Conservation (phyloP, 2,113 vertebrate species). For the Colius striatus region DNA sequence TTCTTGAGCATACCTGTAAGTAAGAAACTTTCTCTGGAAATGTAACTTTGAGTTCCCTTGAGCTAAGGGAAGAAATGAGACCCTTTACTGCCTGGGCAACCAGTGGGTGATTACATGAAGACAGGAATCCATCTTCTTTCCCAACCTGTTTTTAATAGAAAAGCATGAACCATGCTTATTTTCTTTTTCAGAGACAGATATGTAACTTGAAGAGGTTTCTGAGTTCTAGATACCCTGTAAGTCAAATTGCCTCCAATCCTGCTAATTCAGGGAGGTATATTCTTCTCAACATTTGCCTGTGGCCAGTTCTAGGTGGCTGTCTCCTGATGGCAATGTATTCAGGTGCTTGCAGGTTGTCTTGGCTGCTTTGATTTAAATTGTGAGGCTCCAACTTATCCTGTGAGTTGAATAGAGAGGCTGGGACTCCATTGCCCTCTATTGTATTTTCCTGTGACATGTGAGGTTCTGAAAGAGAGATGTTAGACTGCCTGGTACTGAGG, state of each 20-base stretch:
- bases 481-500: background rate
- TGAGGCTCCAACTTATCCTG: background rate
- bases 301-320: background rate
- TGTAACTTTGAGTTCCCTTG: background rate
- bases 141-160: background rate
- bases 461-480: background rate
- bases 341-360: background rate
- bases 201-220: background rate
- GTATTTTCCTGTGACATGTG: background rate
- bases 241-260: background rate
- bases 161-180: background rate
- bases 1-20: background rate
- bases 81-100: background rate
- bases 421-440: background rate
- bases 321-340: background rate
- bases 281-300: background rate
- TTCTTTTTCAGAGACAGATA: background rate
- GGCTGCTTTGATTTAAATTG: background rate
- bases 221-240: background rate
- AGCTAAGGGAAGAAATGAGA: background rate
- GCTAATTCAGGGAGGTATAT: no score
- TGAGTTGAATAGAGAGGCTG: background rate
- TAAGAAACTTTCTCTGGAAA: background rate
- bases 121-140: background rate
- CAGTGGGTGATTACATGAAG: background rate